These are phyloP conservation scores for Leguminivora glycinivorella DNA, from an alignment of 1,140 invertebrate genomes.

Conservation along the genomic window DNA sequence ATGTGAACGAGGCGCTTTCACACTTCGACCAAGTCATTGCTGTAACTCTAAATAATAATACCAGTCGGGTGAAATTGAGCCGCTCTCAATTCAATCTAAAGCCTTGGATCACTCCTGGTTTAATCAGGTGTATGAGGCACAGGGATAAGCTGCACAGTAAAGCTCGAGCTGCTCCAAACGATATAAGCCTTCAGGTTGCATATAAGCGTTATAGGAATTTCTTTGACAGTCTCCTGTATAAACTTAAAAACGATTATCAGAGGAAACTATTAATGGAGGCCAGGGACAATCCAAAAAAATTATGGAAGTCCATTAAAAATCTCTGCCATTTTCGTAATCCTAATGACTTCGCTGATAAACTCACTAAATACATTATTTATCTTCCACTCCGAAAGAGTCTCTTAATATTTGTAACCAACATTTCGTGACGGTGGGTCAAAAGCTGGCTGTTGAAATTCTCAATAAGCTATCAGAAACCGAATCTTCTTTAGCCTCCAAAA, in stretches of 20 bases:
- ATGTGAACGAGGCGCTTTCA: background rate
- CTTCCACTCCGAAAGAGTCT: background rate
- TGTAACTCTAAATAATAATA: background rate
- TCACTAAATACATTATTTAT: background rate
- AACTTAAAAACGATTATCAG: background rate
- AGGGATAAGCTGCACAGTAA: background rate
- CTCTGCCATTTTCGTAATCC: background rate
- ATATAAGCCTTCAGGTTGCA: background rate
- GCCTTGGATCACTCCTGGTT: slow-evolving; percentile 27
- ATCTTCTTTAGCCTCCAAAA: background rate
- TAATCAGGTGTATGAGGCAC: too few relatives aligned
- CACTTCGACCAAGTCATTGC: background rate
- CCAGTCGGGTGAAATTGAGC: background rate
- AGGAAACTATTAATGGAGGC: background rate
- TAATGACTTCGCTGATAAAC: background rate
- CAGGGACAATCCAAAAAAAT: slow-evolving; percentile 13
- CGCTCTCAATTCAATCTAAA: background rate
- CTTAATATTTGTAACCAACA: background rate
- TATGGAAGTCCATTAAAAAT: slow-evolving; percentile 24
- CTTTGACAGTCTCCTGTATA: background rate
- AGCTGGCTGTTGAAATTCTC: background rate
- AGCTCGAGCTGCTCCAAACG: background rate
- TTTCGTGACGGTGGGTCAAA: background rate
- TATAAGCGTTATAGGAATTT: slow-evolving; percentile 12
- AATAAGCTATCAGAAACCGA: background rate